These are phyloP conservation scores for Odontesthes bonariensis DNA, from an alignment of 2,113 vertebrate genomes.

Conservation along the genomic window DNA sequence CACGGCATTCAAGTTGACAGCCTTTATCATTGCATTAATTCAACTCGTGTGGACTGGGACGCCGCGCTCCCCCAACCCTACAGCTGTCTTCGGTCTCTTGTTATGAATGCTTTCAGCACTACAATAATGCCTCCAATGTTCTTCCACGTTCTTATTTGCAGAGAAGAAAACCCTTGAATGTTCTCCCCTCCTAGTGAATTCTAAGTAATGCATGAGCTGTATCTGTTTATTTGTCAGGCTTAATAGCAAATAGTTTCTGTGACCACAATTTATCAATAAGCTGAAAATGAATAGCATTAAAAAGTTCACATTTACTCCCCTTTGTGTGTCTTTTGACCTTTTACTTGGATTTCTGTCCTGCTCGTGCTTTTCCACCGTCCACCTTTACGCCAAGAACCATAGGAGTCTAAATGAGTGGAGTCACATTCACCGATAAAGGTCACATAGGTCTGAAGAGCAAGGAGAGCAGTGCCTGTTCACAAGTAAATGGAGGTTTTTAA, in stretches of 20 bases:
- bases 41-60: neutral
- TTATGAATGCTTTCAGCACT: neutral
- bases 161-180: neutral
- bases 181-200: neutral
- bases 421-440: slow-evolving; percentile 10
- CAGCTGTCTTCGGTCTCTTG: slow-evolving; percentile 4
- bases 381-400: neutral
- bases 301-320: neutral
- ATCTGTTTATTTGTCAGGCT: slow-evolving; percentile 4
- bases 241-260: slow-evolving; percentile 19
- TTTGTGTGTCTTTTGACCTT: slow-evolving; percentile 6
- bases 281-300: neutral
- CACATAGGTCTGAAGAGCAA: neutral
- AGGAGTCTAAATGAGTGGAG: slow-evolving; percentile 3
- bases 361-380: slow-evolving; percentile 11
- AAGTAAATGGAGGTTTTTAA: neutral
- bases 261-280: slow-evolving; percentile 1
- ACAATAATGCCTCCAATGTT: neutral
- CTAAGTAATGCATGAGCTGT: slow-evolving; percentile 15
- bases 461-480: no score
- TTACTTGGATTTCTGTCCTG: slow-evolving; percentile 10
- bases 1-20: slow-evolving; percentile 5
- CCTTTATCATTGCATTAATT: slow-evolving; percentile 9
- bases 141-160: neutral
- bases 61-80: neutral